Evolutionary conservation across 2,797 vertebrate species (phyloP).

Genomic region (Valencia hispanica): DNA sequence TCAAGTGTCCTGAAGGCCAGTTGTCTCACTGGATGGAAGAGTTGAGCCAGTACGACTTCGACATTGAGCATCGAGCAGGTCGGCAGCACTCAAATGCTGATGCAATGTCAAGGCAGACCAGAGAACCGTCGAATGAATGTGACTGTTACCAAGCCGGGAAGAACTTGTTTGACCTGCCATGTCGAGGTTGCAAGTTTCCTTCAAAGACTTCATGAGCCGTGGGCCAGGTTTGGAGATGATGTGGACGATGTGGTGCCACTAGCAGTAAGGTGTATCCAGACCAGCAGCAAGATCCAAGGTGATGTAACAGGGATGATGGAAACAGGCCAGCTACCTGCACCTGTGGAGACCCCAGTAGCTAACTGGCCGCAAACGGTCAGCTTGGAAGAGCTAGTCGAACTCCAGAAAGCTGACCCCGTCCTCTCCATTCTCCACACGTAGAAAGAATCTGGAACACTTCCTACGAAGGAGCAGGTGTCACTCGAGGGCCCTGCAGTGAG

Average conservation of each 20-base stretch:
- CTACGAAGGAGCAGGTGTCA: not conserved
- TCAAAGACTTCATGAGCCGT: not conserved
- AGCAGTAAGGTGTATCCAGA: not conserved
- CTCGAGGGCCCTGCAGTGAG: not conserved
- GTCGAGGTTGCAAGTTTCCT: not conserved
- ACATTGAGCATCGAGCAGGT: not conserved
- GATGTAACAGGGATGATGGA: no score
- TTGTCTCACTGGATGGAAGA: not conserved
- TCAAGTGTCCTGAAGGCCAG: slow-evolving; percentile 1
- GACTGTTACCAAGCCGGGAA: not conserved
- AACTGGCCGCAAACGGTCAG: not conserved
- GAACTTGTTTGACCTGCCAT: not conserved
- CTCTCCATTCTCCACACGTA: not conserved
- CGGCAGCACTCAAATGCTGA: not conserved
- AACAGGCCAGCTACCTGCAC: no score
- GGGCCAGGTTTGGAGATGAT: not conserved
- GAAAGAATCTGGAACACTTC: not conserved
- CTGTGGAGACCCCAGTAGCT: no score
- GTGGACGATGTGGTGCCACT: not conserved
- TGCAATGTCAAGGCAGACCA: not conserved
- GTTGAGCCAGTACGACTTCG: not conserved
- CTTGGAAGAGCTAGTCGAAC: not conserved
- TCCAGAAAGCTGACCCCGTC: not conserved
- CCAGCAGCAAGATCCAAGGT: not conserved
- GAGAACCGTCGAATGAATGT: not conserved